Conservation (phyloP, 2,888 invertebrate genomes). For the Ephialtes manifestator region DNA sequence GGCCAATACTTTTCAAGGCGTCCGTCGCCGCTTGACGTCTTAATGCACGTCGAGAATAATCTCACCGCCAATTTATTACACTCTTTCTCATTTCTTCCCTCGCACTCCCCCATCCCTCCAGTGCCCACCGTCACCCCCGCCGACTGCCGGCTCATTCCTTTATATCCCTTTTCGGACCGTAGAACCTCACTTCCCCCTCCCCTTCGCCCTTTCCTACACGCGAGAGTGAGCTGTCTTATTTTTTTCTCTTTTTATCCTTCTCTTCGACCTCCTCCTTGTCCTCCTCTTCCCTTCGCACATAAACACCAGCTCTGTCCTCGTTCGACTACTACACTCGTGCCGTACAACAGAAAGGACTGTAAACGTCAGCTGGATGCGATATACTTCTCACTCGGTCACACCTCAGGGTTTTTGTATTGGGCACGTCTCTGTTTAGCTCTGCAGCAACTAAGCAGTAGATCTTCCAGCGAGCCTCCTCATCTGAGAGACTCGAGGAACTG, state of each 20-base stretch:
- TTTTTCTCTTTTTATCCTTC: conserved; percentile 42
- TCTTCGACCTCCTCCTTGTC: conserved; percentile 48
- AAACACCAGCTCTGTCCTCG: conserved; percentile 47
- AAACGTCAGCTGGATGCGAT: conserved; percentile 70
- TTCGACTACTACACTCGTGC: conserved; percentile 36
- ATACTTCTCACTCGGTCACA: conserved; percentile 41
- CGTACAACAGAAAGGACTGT: conserved; percentile 71
- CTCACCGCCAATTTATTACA: conserved; percentile 86
- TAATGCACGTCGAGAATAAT: conserved; percentile 86
- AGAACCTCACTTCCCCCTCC: conserved; percentile 66
- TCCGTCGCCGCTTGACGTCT: conserved; percentile 86
- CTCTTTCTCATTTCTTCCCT: conserved; percentile 85
- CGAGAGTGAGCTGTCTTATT: conserved; percentile 52
- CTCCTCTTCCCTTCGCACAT: conserved; percentile 41
- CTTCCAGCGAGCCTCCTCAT: conserved; percentile 30
- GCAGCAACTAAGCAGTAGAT: conserved; percentile 47
- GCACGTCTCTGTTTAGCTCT: conserved; percentile 18
- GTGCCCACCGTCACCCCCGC: conserved; percentile 57
- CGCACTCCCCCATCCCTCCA: conserved; percentile 55
- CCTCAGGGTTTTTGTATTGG: conserved; percentile 2
- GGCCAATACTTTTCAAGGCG: conserved; percentile 85
- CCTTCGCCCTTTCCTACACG: conserved; percentile 37
- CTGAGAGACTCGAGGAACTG: conserved; percentile 8
- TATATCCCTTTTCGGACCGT: conserved; percentile 75
- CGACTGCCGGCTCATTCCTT: conserved; percentile 73